Conservation (phyloP, 1,140 invertebrate genomes). For the Ooceraea biroi region DNA sequence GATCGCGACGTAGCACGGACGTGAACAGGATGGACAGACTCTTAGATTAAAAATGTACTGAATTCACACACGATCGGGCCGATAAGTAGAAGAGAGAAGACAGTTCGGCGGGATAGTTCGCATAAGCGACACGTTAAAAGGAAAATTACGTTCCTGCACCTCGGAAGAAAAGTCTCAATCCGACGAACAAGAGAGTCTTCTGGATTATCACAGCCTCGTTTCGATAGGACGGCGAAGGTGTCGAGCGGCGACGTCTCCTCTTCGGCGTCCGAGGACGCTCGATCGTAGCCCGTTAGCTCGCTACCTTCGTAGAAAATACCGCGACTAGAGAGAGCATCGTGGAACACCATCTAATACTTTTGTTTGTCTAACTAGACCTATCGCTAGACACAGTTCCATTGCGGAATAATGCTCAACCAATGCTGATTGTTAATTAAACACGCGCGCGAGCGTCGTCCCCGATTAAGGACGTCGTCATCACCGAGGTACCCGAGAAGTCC, state of each 20-base stretch:
- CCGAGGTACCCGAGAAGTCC: conserved; percentile 76
- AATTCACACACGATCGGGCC: conserved; percentile 60
- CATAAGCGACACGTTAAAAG: conserved; percentile 59
- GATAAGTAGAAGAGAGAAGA: conserved; percentile 55
- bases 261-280: conserved; percentile 40
- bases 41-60: conserved; percentile 57
- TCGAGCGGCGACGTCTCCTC: conserved; percentile 55
- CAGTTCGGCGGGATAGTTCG: conserved; percentile 52
- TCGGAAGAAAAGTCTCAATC: conserved; percentile 52
- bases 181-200: conserved; percentile 69
- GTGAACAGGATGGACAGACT: conserved; percentile 42
- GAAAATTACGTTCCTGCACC: conserved; percentile 49
- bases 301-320: conserved; percentile 68
- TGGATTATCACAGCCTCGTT: conserved; percentile 74
- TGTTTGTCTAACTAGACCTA: conserved; percentile 49
- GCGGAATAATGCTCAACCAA: conserved; percentile 42
- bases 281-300: conserved; percentile 40
- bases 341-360: conserved; percentile 42
- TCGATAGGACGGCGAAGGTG: conserved; percentile 55
- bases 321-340: conserved; percentile 72
- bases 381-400: conserved; percentile 43
- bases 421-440: conserved; percentile 50
- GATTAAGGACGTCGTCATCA: conserved; percentile 66
- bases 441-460: conserved; percentile 15
- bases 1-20: conserved; percentile 14